phyloP scores from a whole-genome alignment of 2,888 invertebrate genomes.

The Drosophila diplacantha region DNA sequence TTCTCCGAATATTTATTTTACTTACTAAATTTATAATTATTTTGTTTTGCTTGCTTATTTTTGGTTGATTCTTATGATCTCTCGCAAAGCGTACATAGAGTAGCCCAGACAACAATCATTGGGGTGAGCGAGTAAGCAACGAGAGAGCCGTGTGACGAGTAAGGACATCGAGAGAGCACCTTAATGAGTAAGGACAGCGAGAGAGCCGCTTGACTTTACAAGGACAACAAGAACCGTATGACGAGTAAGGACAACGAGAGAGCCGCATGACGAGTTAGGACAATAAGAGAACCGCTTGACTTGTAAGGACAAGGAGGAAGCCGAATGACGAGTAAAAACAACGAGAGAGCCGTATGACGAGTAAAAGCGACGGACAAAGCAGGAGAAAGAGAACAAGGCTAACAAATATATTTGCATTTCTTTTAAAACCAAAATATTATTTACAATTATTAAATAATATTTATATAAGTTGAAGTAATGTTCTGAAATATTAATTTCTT shows the following conservation, averaged over 20 bases:
- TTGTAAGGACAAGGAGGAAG: too few species aligned
- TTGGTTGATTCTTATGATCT: background rate
- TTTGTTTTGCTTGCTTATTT: background rate
- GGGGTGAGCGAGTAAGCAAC: background rate
- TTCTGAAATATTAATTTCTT: background rate
- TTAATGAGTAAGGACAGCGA: too few species aligned
- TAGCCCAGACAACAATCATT: background rate
- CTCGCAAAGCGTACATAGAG: background rate
- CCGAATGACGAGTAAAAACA: background rate
- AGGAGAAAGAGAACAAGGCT: too few species aligned
- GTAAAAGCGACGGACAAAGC: background rate
- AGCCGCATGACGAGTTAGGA: background rate
- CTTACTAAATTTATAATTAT: background rate
- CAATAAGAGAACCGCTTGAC: too few species aligned
- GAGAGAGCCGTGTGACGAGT: background rate
- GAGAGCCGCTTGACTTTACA: background rate
- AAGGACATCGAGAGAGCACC: background rate
- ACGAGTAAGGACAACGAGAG: background rate
- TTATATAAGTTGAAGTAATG: background rate
- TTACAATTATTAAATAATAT: background rate
- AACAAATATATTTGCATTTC: too few species aligned
- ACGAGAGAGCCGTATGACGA: background rate
- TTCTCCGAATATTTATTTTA: background rate
- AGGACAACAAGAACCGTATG: too few species aligned
- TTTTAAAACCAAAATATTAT: too few species aligned